phyloP scores from a whole-genome alignment of 2,888 invertebrate genomes.

The Apamea anceps region DNA sequence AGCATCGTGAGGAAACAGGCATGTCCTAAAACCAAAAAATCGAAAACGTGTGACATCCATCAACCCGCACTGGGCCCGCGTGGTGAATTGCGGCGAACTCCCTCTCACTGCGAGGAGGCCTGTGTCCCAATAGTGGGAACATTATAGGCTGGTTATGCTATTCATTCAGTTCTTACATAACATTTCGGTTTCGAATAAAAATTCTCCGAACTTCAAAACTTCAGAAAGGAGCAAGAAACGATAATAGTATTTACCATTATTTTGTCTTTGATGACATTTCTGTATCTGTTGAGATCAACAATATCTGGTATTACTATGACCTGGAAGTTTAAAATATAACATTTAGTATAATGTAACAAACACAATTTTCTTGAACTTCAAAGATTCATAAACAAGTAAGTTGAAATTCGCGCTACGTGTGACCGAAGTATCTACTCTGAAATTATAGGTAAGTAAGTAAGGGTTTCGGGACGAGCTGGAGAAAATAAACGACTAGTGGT shows the following conservation, averaged over 20 bases:
- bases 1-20: neutral
- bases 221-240: neutral
- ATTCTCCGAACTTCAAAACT: neutral
- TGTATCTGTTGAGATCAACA: slow-evolving; percentile 68
- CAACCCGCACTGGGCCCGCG: neutral
- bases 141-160: neutral
- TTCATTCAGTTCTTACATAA: neutral
- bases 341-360: neutral
- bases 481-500: too few relatives aligned
- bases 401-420: neutral
- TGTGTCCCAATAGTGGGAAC: neutral
- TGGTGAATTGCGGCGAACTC: neutral
- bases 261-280: slow-evolving; percentile 81
- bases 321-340: slow-evolving; percentile 69
- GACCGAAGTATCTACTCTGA: neutral
- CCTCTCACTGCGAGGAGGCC: neutral
- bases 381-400: neutral
- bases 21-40: neutral
- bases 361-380: neutral
- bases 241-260: slow-evolving; percentile 76
- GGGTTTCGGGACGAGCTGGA: neutral
- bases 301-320: slow-evolving; percentile 78
- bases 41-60: neutral
- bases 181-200: neutral
- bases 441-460: neutral